Conservation (phyloP, 2,888 invertebrate species). For the Tetrapedia diversipes region DNA sequence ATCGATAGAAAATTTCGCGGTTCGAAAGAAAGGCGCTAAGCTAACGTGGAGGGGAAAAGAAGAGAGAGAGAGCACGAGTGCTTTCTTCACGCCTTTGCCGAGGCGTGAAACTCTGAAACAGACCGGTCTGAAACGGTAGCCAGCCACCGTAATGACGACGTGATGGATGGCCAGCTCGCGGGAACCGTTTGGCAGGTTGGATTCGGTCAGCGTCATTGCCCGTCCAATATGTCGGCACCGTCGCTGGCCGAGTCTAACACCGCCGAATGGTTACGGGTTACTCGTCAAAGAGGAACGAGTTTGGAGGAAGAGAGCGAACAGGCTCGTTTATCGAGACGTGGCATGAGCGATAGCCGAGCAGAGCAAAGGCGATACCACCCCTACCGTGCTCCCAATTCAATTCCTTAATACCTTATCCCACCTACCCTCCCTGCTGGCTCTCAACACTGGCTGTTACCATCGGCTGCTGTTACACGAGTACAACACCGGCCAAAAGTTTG, state of each 20-base stretch:
- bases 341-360: slow-evolving; percentile 75
- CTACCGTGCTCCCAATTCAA: slow-evolving; percentile 72
- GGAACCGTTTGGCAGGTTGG: slow-evolving; percentile 58
- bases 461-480: slow-evolving; percentile 21
- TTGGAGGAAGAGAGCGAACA: slow-evolving; percentile 45
- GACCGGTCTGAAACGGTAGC: slow-evolving; percentile 62
- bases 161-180: slow-evolving; percentile 76
- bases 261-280: slow-evolving; percentile 42
- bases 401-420: slow-evolving; percentile 73
- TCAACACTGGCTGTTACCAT: slow-evolving; percentile 63
- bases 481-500: slow-evolving; percentile 29
- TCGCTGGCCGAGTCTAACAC: slow-evolving; percentile 48
- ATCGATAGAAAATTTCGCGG: slow-evolving; percentile 17
- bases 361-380: slow-evolving; percentile 60
- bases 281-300: slow-evolving; percentile 38
- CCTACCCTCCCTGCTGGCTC: slow-evolving; percentile 41
- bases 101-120: slow-evolving; percentile 69
- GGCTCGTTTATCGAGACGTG: slow-evolving; percentile 73
- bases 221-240: slow-evolving; percentile 68
- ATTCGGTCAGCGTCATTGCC: slow-evolving; percentile 50
- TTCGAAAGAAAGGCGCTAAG: slow-evolving; percentile 19
- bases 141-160: slow-evolving; percentile 73
- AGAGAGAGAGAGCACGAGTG: slow-evolving; percentile 14
- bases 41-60: neutral
- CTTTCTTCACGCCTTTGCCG: slow-evolving; percentile 55